Evolutionary conservation across 2,797 vertebrate species (phyloP).

Genomic region (Crenuchus spilurus): DNA sequence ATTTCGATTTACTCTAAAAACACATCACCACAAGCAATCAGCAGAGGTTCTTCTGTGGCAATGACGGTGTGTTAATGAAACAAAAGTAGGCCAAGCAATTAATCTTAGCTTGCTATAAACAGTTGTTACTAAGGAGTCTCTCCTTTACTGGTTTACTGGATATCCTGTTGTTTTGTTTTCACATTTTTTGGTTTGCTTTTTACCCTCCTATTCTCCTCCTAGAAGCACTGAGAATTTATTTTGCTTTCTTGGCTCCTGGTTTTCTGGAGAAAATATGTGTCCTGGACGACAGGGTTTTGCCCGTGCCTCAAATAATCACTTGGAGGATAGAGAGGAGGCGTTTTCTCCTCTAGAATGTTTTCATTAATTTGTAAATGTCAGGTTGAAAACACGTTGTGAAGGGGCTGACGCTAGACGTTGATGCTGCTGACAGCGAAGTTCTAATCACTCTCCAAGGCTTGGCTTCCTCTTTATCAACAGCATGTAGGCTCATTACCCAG

Average conservation of each 20-base stretch:
- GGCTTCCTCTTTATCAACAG: not conserved
- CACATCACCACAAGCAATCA: constrained; percentile 20
- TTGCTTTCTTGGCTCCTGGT: not conserved
- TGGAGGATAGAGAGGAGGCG: too few species aligned
- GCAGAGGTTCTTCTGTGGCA: not conserved
- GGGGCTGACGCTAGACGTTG: too few species aligned
- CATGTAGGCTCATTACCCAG: not conserved
- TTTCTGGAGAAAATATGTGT: not conserved
- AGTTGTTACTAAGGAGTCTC: constrained; percentile 1
- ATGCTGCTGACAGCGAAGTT: not conserved
- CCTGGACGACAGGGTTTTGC: not conserved
- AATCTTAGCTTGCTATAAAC: constrained; percentile 31
- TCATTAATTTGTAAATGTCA: constrained; percentile 15
- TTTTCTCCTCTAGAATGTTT: not conserved
- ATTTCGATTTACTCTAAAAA: not conserved
- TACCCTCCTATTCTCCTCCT: not conserved
- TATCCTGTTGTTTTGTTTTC: not conserved
- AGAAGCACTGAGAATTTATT: not conserved
- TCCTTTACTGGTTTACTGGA: not conserved
- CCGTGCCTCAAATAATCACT: not conserved
- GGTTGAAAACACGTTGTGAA: not conserved
- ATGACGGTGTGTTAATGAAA: not conserved
- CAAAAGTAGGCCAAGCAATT: constrained; percentile 17
- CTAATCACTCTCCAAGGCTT: not conserved
- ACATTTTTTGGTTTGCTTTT: not conserved